Base-by-base conservation (phyloP, 1,140 invertebrate species). In the Drosophila quadrilineata region DNA sequence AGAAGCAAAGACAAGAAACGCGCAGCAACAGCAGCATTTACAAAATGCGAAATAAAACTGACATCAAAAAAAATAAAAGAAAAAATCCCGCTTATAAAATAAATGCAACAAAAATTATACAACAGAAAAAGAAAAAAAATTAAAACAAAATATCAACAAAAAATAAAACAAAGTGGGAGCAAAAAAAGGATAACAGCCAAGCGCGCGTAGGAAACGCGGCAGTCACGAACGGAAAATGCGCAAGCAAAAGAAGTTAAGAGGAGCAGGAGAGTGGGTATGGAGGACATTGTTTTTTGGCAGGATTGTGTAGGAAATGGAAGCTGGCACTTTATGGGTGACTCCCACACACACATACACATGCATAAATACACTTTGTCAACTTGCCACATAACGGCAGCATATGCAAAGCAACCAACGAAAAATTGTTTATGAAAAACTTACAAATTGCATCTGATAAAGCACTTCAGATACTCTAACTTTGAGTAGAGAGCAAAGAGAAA, bases 341-440 rank as follows among this genome's bases (percentile, higher is more conserved):
- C 59, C 16, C 35, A 38, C 10, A 59, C 48, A 54, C 28, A 33
- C 33, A 33, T 10, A 24, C 14, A 31, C 38, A 41, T 35, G 53
- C 35, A 46, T 35, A 43, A 33, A 35, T 28, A 16, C 22, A 9
- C 38, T 43, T 24, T 8, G n/a, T 43, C 40, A 22, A 43, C 40
- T 43, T 43, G 10, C 22, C 21, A 41, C 22, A 43, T 10, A 26
- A 22, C 22, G 43, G 48, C 38, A 54, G 53, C 62, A 71, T 74
- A 63, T 71, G 68, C 35, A 68, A 66, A 66, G 29, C 31, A 62
- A 58, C 43, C 33, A 54, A 52, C 50, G 24, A 58, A 59, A 82
- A 76, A 84, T 75, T 63, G 56, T 76, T 72, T 82, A 82, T 84
- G 72, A 82, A 75, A n/a, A 82, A 56, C 31, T 8, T 8, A n/a